Conservation (phyloP, 53 echinoderm and acorn worm genomes). For the Astropecten irregularis region DNA sequence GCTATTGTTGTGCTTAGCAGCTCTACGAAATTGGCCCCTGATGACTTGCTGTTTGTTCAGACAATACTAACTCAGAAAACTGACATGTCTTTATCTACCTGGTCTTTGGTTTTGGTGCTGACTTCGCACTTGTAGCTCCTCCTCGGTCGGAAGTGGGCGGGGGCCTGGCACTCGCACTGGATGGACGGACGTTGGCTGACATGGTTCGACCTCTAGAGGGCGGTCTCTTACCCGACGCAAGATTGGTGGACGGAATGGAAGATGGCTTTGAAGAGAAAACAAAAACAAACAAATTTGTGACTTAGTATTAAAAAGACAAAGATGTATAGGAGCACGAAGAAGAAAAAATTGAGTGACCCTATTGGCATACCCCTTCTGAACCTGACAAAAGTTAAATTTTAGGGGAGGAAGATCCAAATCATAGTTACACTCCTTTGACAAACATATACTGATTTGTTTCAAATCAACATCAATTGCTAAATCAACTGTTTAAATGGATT, state of each 20-base stretch:
- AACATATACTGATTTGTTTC: too few relatives aligned
- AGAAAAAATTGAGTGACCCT: not conserved
- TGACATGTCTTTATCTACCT: too few relatives aligned
- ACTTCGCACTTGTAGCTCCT: constrained; percentile 49
- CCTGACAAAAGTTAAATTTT: too few relatives aligned
- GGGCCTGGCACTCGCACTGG: constrained; percentile 70
- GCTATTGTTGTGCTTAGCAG: too few relatives aligned
- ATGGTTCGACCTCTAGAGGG: constrained; percentile 77
- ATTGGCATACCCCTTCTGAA: too few relatives aligned
- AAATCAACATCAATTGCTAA: too few relatives aligned
- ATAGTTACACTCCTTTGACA: too few relatives aligned
- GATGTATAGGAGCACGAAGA: not conserved
- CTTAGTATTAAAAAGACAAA: not conserved
- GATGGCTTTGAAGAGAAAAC: constrained; percentile 74
- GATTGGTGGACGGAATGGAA: constrained; percentile 80
- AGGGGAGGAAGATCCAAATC: not conserved
- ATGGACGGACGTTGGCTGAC: constrained; percentile 57
- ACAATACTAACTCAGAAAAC: too few relatives aligned
- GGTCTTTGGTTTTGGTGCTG: constrained; percentile 64
- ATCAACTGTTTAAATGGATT: too few relatives aligned
- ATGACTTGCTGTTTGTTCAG: too few relatives aligned
- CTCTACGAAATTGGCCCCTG: too few relatives aligned
- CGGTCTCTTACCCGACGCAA: constrained; percentile 73
- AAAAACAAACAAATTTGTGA: not conserved
- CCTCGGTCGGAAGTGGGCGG: constrained; percentile 48